Evolutionary conservation across 2,797 vertebrate genomes (phyloP), one percentile per base, ranked within the genome.

Genomic region (Chloroceryle amazona): DNA sequence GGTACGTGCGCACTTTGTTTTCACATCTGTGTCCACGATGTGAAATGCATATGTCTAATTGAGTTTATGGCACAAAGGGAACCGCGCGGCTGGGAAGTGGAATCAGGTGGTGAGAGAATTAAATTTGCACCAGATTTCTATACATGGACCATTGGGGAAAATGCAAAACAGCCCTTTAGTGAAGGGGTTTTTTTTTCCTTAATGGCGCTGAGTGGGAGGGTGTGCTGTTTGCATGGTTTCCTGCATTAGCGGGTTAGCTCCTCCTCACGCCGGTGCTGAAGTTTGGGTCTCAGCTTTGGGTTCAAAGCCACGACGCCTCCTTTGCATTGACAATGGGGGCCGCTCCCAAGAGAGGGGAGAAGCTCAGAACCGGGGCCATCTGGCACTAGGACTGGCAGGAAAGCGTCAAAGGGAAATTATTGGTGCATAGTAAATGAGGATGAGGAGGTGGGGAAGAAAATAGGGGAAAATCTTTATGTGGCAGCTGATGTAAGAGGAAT

Each of bases 71-170:
- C 97, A 98, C 97, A 98, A 98, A 98, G 93, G 97, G 88, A 97
- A 95, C 78, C 96, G 96, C 68, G 33, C 49, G 94, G 91, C 95
- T 86, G 96, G 95, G 91, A 97, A 97, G 97, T 94, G 83, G 94
- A 97, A 97, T 97, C 98, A 98, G 98, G 97, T 97, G 98, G 95
- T 91, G 74, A 94, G 94, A 87, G 97, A 98, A 98, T 98, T 98
- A 98, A 96, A 97, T 93, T 96, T 94, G 97, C 95, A 67, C 72
- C 91, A 89, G 97, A 98, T 97, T 98, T 98, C 90, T 95, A 93
- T 92, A 97, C 94, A 96, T 4, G 73, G 94, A 97, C 87, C 96
- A 96, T 72, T 78, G 97, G 92, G 95, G 93, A 90, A 95, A 96
- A 98, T 97, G 96, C 94, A 97, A 95, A 97, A 44, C 86, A 98